A percentile compares a stretch with the other conserved stretches of the same genome.
Conservation (phyloP, 2,113 vertebrate genomes). For the Potamarius usumacintae region DNA sequence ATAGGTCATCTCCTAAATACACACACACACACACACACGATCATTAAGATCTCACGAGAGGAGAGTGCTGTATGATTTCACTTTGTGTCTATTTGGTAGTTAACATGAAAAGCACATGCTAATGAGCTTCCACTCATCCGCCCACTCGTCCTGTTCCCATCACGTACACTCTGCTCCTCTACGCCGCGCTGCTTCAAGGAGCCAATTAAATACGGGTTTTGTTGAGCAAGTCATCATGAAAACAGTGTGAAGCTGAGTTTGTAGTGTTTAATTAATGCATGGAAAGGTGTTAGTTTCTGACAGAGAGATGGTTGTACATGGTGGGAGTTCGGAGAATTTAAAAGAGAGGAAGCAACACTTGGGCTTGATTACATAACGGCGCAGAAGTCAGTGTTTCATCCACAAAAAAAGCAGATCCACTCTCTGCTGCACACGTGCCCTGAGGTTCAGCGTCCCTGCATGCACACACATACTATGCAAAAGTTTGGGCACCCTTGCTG, state of each 20-base stretch:
- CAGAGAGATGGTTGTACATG: background rate
- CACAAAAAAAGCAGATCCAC: background rate
- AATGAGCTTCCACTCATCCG: background rate
- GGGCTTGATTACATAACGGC: background rate
- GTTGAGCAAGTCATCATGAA: background rate
- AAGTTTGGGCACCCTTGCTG: no score
- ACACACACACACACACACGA: constrained; percentile 35
- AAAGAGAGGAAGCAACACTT: background rate
- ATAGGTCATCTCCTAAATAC: constrained; percentile 90
- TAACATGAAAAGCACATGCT: background rate
- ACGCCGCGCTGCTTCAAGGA: background rate
- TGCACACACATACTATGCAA: no score
- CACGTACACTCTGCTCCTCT: background rate
- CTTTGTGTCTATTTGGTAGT: background rate
- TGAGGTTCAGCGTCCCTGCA: background rate
- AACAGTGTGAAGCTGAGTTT: background rate
- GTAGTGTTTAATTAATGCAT: background rate
- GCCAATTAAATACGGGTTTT: background rate
- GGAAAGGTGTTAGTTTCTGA: background rate
- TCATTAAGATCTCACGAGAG: background rate
- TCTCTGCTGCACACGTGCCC: background rate
- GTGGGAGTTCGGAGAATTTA: background rate
- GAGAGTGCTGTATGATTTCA: background rate
- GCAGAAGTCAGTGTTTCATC: background rate
- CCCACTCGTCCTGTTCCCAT: constrained; percentile 6